Evolutionary conservation across 2,113 vertebrate species (phyloP).

Genomic region (Asarcornis scutulata): DNA sequence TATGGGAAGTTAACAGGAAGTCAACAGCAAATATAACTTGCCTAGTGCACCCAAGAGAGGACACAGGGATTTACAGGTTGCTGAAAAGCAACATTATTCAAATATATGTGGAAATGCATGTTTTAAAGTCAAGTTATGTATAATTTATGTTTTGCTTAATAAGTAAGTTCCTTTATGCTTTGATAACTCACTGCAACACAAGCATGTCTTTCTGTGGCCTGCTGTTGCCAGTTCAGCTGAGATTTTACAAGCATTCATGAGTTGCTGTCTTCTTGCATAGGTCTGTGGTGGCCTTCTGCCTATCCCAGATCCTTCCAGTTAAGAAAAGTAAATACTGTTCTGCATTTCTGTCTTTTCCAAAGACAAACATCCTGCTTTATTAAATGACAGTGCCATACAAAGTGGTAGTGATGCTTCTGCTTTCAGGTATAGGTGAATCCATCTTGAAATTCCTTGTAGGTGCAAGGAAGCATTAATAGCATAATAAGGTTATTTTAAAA

Average conservation of each 20-base stretch:
- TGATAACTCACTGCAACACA: background rate
- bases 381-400: background rate
- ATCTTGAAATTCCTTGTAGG: background rate
- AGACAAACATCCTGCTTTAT: background rate
- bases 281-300: background rate
- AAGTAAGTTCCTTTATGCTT: background rate
- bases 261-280: background rate
- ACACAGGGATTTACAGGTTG: background rate
- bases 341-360: background rate
- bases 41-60: background rate
- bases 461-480: background rate
- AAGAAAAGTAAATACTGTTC: background rate
- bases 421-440: background rate
- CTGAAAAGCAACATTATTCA: background rate
- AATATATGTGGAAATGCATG: background rate
- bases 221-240: background rate
- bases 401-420: background rate
- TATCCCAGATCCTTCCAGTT: background rate
- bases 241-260: background rate
- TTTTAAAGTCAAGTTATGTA: background rate
- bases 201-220: background rate
- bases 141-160: constrained; percentile 14
- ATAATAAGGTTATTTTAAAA: background rate
- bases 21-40: background rate
- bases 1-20: background rate